phyloP scores from a whole-genome alignment of 2,797 vertebrate species.

The Mareca penelope region DNA sequence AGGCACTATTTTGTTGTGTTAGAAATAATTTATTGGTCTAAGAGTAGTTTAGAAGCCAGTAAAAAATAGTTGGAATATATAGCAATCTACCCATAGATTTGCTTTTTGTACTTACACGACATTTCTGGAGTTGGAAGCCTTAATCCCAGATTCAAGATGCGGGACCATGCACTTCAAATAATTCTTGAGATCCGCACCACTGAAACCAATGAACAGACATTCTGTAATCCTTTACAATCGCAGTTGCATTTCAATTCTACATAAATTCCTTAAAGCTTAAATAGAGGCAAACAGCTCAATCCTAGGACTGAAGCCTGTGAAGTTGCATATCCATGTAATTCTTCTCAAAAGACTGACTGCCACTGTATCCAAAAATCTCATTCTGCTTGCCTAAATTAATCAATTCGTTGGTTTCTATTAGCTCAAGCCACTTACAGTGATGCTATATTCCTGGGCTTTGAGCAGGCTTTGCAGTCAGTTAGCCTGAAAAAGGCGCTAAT shows the following conservation, averaged over 20 bases:
- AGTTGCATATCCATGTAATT: neutral
- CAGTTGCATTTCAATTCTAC: neutral
- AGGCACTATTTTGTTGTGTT: neutral
- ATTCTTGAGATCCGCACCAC: slow-evolving; percentile 75
- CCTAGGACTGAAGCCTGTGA: neutral
- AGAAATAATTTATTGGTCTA: neutral
- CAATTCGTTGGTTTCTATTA: neutral
- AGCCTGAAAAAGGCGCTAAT: neutral
- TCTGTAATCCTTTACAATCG: neutral
- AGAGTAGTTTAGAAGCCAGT: neutral
- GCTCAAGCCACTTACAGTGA: neutral
- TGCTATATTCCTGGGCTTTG: neutral
- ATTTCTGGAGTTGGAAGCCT: slow-evolving; percentile 65
- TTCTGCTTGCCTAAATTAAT: neutral
- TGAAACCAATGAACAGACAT: slow-evolving; percentile 46
- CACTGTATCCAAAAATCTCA: neutral
- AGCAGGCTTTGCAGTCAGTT: neutral
- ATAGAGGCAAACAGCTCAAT: neutral
- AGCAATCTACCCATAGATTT: neutral
- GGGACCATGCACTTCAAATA: slow-evolving; percentile 78
- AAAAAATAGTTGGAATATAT: neutral
- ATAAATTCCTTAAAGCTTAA: neutral
- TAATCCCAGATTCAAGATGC: slow-evolving; percentile 75
- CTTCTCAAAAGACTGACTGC: neutral
- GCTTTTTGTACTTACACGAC: slow-evolving; percentile 65